Percentiles rank a stretch among this genome's conserved stretches.
These are phyloP conservation scores for Gracilinanus agilis DNA, from an alignment of 2,113 vertebrate species.

Conservation along the genomic window DNA sequence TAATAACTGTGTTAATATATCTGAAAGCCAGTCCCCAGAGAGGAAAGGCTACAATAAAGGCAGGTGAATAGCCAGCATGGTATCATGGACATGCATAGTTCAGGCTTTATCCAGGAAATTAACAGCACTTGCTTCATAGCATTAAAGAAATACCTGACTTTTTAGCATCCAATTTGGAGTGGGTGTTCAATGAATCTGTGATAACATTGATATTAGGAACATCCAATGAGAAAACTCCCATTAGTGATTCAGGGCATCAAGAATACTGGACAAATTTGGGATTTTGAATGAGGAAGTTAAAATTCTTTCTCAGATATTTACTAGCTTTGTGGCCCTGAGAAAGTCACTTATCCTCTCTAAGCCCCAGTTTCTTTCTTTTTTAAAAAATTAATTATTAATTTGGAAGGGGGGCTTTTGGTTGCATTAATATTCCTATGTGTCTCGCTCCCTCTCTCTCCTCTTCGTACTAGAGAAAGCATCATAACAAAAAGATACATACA, in stretches of 20 bases:
- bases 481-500: too few relatives aligned
- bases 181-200: too few relatives aligned
- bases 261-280: background rate
- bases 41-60: constrained; percentile 22
- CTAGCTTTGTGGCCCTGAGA: background rate
- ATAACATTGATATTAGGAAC: too few relatives aligned
- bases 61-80: background rate
- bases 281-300: background rate
- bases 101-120: background rate
- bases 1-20: constrained; percentile 17
- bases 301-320: background rate
- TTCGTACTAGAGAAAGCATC: too few relatives aligned
- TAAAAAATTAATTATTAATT: too few relatives aligned
- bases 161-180: background rate
- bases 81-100: background rate
- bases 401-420: too few relatives aligned
- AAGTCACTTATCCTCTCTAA: background rate
- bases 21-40: constrained; percentile 9
- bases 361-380: background rate
- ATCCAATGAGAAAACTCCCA: too few relatives aligned
- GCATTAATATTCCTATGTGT: too few relatives aligned
- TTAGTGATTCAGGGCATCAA: background rate
- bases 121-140: too few relatives aligned
- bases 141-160: too few relatives aligned
- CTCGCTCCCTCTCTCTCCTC: too few relatives aligned